Evolutionary conservation across 2,113 vertebrate species (phyloP).

Genomic region (Gallinago jamesoni): DNA sequence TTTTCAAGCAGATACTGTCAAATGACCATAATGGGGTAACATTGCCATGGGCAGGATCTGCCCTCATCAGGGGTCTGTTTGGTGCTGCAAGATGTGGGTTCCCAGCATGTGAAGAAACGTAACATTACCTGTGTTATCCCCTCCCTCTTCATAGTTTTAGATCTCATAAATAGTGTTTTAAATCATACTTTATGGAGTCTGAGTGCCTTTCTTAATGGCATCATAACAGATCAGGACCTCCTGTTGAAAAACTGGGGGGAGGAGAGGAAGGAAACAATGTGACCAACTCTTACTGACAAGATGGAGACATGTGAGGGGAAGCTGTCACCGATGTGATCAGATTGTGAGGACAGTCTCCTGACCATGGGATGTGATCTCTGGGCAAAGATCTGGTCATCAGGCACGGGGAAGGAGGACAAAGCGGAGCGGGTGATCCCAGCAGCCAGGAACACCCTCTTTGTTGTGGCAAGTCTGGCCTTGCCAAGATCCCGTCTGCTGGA

Average conservation of each 20-base stretch:
- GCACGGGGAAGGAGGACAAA: too few species aligned
- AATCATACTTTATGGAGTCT: neutral
- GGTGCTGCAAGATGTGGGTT: neutral
- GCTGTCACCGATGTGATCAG: too few species aligned
- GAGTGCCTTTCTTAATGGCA: neutral
- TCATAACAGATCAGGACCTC: neutral
- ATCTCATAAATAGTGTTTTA: neutral
- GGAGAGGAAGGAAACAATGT: too few species aligned
- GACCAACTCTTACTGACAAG: too few species aligned
- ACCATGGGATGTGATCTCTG: too few species aligned
- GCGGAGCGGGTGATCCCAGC: too few species aligned
- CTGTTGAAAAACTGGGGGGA: neutral
- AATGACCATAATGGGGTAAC: rapidly evolving
- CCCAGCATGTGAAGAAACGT: neutral
- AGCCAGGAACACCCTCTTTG: too few species aligned
- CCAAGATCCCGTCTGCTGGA: too few species aligned
- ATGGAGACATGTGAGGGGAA: too few species aligned
- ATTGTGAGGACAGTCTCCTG: too few species aligned
- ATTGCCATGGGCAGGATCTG: neutral
- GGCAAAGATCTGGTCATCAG: too few species aligned
- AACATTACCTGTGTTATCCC: neutral
- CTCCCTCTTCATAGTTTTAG: neutral
- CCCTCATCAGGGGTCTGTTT: neutral
- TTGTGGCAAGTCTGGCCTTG: too few species aligned
- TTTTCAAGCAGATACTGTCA: neutral